A percentile compares a stretch with the other conserved stretches of the same genome.
These are phyloP conservation scores for Hydrotaea diabolus DNA, from an alignment of 2,888 invertebrate genomes.

Conservation along the genomic window DNA sequence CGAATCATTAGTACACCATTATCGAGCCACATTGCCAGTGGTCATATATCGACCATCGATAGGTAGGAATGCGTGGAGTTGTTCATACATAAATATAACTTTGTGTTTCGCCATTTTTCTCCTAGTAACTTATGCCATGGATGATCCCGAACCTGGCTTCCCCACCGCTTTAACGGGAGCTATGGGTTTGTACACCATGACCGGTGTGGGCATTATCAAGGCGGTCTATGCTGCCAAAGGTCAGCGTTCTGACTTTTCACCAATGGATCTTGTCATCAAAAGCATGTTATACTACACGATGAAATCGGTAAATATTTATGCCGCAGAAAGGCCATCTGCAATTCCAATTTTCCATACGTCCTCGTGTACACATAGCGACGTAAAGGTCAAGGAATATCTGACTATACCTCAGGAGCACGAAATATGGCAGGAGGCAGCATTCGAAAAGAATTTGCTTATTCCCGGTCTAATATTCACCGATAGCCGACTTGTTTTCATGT, in stretches of 20 bases:
- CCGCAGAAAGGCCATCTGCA: slow-evolving; percentile 20
- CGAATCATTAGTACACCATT: slow-evolving; percentile 89
- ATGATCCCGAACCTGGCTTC: slow-evolving; percentile 74
- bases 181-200: slow-evolving; percentile 73
- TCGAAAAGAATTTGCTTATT: slow-evolving; percentile 47
- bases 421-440: slow-evolving; percentile 16
- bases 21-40: slow-evolving; percentile 85
- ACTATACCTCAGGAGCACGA: neutral
- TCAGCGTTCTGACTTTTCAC: slow-evolving; percentile 72
- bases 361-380: slow-evolving; percentile 47
- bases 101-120: no score
- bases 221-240: slow-evolving; percentile 67
- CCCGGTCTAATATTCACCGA: neutral
- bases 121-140: slow-evolving; percentile 71
- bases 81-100: neutral
- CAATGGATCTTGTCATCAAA: slow-evolving; percentile 73
- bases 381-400: neutral
- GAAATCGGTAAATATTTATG: slow-evolving; percentile 45
- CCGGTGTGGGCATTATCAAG: slow-evolving; percentile 74
- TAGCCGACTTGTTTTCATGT: neutral
- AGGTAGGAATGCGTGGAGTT: no score
- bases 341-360: slow-evolving; percentile 71
- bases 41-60: slow-evolving; percentile 94
- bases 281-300: slow-evolving; percentile 38
- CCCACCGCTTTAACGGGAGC: slow-evolving; percentile 73